A percentile compares a stretch with the other conserved stretches of the same genome.
Conservation (phyloP, 2,113 vertebrate species). For the Callipepla californica region DNA sequence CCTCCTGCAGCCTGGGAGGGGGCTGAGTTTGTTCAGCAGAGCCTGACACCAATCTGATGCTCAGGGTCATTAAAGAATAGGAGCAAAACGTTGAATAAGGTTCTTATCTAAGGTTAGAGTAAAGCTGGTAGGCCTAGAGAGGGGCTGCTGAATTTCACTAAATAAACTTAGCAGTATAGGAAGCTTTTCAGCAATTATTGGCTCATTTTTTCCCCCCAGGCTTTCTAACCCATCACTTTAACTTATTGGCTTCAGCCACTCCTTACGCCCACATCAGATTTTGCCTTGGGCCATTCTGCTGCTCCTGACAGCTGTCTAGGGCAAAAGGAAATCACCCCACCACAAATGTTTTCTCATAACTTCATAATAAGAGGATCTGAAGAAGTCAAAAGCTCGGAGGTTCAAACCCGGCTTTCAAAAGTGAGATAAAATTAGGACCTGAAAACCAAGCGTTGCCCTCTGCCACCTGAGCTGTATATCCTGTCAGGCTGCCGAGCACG, state of each 20-base stretch:
- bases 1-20: background rate
- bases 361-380: slow-evolving; percentile 33
- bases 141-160: slow-evolving; percentile 11
- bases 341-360: slow-evolving; percentile 49
- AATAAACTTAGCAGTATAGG: slow-evolving; percentile 29
- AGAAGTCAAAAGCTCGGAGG: slow-evolving; percentile 45
- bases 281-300: slow-evolving; percentile 56
- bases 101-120: background rate
- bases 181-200: slow-evolving; percentile 52
- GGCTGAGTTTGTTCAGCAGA: background rate
- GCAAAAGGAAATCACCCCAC: slow-evolving; percentile 62
- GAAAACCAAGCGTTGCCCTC: background rate
- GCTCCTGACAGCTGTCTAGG: slow-evolving; percentile 58
- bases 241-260: slow-evolving; percentile 12
- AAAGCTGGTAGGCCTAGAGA: slow-evolving; percentile 30
- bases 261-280: slow-evolving; percentile 51
- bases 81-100: background rate
- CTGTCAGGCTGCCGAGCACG: background rate
- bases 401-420: background rate
- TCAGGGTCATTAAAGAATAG: slow-evolving; percentile 40
- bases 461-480: background rate
- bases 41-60: background rate
- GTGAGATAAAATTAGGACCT: background rate
- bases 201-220: slow-evolving; percentile 32
- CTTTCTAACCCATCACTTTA: background rate